Percentiles rank a stretch among this genome's conserved stretches.
Conservation (phyloP, 2,888 invertebrate species). For the Melitaea athalia region DNA sequence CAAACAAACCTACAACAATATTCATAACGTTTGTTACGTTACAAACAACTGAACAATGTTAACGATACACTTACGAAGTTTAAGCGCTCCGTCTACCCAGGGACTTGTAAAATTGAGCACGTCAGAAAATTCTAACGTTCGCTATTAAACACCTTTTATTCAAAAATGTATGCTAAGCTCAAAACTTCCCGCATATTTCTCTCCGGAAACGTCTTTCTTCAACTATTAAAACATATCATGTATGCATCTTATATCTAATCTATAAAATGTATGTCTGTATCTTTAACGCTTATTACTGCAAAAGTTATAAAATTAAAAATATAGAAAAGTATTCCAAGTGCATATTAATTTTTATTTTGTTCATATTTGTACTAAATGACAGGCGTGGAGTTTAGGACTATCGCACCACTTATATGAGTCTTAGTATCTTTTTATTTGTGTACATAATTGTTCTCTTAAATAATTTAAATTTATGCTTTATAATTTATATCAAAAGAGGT, state of each 20-base stretch:
- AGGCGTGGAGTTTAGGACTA: too few species aligned
- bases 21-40: neutral
- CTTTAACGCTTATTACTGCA: neutral
- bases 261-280: neutral
- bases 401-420: too few species aligned
- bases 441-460: too few species aligned
- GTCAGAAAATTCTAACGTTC: conserved; percentile 8
- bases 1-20: conserved; percentile 2
- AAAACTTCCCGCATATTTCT: conserved; percentile 12
- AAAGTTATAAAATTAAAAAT: neutral
- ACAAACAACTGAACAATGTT: conserved; percentile 25
- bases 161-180: conserved; percentile 13
- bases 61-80: conserved; percentile 8
- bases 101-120: conserved; percentile 21
- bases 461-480: too few species aligned
- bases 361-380: too few species aligned
- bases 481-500: too few species aligned
- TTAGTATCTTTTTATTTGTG: too few species aligned
- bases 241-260: neutral
- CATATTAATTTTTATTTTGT: too few species aligned
- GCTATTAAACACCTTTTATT: conserved; percentile 14
- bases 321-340: too few species aligned
- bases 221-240: neutral
- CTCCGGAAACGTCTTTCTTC: neutral
- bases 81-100: conserved; percentile 6